These are phyloP conservation scores for Phrynocephalus versicolor DNA, from an alignment of 2,113 vertebrate genomes.

Conservation along the genomic window DNA sequence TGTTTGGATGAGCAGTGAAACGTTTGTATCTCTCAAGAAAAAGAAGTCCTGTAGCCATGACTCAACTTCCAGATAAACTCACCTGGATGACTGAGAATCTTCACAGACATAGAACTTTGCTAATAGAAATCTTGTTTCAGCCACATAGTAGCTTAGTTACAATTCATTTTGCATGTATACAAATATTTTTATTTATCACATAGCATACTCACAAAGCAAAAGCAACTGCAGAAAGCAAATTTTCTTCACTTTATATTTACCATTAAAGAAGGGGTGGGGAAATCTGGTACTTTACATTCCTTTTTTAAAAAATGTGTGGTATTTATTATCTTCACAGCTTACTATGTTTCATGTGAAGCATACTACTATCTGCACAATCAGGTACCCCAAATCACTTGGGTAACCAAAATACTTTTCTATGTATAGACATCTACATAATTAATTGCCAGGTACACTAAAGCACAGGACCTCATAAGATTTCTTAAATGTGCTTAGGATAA, in stretches of 20 bases:
- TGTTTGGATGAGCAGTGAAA: too few species aligned
- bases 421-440: background rate
- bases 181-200: conserved; percentile 13
- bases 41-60: too few species aligned
- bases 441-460: background rate
- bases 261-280: background rate
- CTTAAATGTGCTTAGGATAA: background rate
- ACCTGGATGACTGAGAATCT: too few species aligned
- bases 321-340: background rate
- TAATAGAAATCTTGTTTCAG: background rate
- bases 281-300: background rate
- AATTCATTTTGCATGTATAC: background rate
- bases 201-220: conserved; percentile 3
- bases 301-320: background rate
- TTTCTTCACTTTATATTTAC: background rate
- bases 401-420: background rate
- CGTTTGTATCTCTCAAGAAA: too few species aligned
- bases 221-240: background rate
- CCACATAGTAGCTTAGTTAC: background rate
- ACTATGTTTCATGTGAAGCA: background rate
- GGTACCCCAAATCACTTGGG: background rate
- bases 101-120: background rate
- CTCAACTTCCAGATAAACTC: too few species aligned
- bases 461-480: background rate
- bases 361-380: background rate